A percentile compares a stretch with the other conserved stretches of the same genome.
phyloP scores from a whole-genome alignment of 2,888 invertebrate species.

The Acanthosepion esculentum region DNA sequence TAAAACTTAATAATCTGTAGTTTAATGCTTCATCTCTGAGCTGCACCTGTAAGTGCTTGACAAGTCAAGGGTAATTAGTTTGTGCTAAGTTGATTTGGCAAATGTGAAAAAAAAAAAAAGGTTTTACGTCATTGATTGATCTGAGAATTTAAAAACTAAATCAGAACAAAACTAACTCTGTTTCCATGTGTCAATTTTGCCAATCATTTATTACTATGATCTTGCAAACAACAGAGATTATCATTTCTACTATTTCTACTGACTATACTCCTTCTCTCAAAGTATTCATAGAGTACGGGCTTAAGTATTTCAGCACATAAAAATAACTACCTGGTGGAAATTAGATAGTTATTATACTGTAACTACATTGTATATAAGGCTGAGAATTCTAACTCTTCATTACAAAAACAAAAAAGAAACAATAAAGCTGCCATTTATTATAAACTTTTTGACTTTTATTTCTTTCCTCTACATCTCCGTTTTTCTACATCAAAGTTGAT shows the following conservation, averaged over 20 bases:
- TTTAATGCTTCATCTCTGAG: neutral
- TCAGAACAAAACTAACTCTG: no score
- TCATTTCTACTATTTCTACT: neutral
- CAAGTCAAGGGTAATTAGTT: neutral
- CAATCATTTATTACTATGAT: neutral
- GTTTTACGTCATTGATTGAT: constrained; percentile 8
- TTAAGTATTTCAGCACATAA: neutral
- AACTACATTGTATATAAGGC: no score
- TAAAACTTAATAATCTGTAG: no score
- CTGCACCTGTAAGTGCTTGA: neutral
- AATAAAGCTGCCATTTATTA: no score
- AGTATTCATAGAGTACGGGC: neutral
- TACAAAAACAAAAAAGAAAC: no score
- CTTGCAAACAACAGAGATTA: neutral
- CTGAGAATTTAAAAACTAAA: neutral
- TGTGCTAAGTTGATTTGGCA: neutral
- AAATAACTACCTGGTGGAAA: neutral
- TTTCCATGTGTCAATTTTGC: neutral
- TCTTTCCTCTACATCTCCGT: no score
- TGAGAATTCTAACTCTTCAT: no score
- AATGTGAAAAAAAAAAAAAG: neutral
- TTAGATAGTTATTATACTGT: no score
- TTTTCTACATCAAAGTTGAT: no score
- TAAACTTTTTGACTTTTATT: no score
- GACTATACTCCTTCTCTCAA: neutral